phyloP scores from a whole-genome alignment of 2,888 invertebrate genomes.

The Noctua janthe region DNA sequence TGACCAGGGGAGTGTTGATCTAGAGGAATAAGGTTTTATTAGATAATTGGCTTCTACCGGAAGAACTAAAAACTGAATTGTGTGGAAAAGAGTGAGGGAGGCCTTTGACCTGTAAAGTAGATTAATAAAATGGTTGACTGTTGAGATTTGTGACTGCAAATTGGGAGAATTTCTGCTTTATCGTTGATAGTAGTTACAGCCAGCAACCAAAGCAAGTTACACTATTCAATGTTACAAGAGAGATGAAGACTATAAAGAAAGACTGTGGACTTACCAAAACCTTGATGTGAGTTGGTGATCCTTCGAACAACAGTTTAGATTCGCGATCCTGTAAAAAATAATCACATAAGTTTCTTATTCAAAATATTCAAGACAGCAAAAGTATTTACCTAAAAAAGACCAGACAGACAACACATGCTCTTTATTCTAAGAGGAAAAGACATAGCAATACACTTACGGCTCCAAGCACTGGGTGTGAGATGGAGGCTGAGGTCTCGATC shows the following conservation, averaged over 20 bases:
- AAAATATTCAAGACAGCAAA: not conserved
- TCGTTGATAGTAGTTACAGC: not conserved
- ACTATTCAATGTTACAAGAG: not conserved
- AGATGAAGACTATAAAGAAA: not conserved
- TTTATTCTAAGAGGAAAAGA: not conserved
- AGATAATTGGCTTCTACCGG: not conserved
- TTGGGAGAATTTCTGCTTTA: not conserved
- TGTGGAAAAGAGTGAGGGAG: not conserved
- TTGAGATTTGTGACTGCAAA: not conserved
- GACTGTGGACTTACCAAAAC: slow-evolving; percentile 78
- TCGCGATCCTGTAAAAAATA: slow-evolving; percentile 80
- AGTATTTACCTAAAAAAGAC: not conserved
- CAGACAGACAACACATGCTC: not conserved
- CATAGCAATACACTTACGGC: slow-evolving; percentile 74
- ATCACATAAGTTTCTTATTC: not conserved
- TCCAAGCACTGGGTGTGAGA: slow-evolving; percentile 81
- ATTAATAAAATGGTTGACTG: not conserved
- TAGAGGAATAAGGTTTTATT: slow-evolving; percentile 54
- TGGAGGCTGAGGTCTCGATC: slow-evolving; percentile 78
- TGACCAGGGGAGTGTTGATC: slow-evolving; percentile 87
- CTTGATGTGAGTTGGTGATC: slow-evolving; percentile 80
- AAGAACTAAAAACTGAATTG: not conserved
- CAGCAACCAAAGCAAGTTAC: not conserved
- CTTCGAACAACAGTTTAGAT: slow-evolving; percentile 81
- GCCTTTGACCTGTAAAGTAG: not conserved